Evolutionary conservation across 2,888 invertebrate genomes (phyloP), one percentile per base, ranked within the genome.

Genomic region (Leptinotarsa tumamoca): DNA sequence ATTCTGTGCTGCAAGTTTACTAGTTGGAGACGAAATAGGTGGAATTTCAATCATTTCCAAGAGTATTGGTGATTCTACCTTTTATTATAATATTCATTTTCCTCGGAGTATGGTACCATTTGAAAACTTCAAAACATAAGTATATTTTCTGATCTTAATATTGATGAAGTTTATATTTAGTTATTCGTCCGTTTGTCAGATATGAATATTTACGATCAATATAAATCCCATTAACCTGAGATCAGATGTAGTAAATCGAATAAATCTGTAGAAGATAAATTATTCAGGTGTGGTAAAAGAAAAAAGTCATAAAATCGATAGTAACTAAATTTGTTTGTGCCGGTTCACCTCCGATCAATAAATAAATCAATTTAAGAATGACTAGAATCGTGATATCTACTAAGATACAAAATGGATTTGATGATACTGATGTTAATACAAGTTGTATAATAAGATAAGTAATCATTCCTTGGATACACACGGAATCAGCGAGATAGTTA

Each of bases 291-390:
- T 58, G 58, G 58, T 58, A 58, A 58, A 23, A 27, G 58, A 58
- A 58, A 58, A 58, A 58, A 58, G 23, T 58, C 58, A 58, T 58
- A 58, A 58, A 58, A 58, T 58, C 58, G 58, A 58, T 58, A 15
- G 58, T 58, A 58, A 58, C 58, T 58, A 58, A 58, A 58, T 58
- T 58, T 58, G 58, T 58, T 58, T 58, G 58, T 58, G 58, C 58
- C 18, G 18, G 23, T 58, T 58, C 58, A 58, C 10, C 21, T 58
- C 21, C 13, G 5, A 58, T 58, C 58, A 21, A 58, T 58, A 14
- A 58, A 58, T 58, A 58, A 58, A 58, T 58, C 23, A 23, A 58
- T 21, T 58, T 27, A 27, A 58, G 4, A 58, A 15, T 13, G 58
- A 14, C 21, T 58, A 58, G 23, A 58, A 58, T 58, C 3, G 23